Percentiles rank a stretch among this genome's conserved stretches.
Conservation (phyloP, 2,888 invertebrate genomes). For the Molanna angustata region DNA sequence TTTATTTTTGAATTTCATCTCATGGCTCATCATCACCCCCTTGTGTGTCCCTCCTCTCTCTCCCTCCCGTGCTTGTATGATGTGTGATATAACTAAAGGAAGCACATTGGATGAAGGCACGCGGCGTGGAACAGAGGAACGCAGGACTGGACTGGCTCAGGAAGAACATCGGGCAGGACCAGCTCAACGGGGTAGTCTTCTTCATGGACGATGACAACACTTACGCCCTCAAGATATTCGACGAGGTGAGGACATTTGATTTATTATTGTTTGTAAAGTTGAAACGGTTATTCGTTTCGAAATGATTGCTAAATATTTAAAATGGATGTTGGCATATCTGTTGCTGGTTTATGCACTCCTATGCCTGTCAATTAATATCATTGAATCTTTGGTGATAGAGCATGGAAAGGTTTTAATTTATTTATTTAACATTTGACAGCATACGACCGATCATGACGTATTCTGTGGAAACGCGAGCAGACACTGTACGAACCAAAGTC, state of each 20-base stretch:
- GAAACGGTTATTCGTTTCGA: too few relatives aligned
- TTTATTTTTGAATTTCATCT: slow-evolving; percentile 31
- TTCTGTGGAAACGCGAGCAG: too few relatives aligned
- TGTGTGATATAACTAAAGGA: slow-evolving; percentile 23
- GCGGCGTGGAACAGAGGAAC: slow-evolving; percentile 91
- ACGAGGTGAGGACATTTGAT: slow-evolving; percentile 82
- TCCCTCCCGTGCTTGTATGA: slow-evolving; percentile 11
- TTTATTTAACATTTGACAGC: too few relatives aligned
- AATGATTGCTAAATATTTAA: too few relatives aligned
- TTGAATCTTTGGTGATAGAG: background rate
- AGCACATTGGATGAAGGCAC: slow-evolving; percentile 48
- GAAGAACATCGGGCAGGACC: slow-evolving; percentile 53
- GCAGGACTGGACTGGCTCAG: slow-evolving; percentile 79
- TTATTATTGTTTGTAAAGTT: too few relatives aligned
- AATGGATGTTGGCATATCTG: too few relatives aligned
- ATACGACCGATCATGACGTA: too few relatives aligned
- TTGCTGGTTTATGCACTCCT: too few relatives aligned
- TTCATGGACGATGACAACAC: slow-evolving; percentile 98
- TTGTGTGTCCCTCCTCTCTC: slow-evolving; percentile 4
- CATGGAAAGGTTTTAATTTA: too few relatives aligned
- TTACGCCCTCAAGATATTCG: slow-evolving; percentile 84
- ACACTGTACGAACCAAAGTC: too few relatives aligned
- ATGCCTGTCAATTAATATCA: too few relatives aligned
- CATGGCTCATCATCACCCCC: slow-evolving; percentile 25
- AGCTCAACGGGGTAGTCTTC: slow-evolving; percentile 71